Evolutionary conservation across 2,797 vertebrate species (phyloP).

Genomic region (Pseudocheirus occidentalis): DNA sequence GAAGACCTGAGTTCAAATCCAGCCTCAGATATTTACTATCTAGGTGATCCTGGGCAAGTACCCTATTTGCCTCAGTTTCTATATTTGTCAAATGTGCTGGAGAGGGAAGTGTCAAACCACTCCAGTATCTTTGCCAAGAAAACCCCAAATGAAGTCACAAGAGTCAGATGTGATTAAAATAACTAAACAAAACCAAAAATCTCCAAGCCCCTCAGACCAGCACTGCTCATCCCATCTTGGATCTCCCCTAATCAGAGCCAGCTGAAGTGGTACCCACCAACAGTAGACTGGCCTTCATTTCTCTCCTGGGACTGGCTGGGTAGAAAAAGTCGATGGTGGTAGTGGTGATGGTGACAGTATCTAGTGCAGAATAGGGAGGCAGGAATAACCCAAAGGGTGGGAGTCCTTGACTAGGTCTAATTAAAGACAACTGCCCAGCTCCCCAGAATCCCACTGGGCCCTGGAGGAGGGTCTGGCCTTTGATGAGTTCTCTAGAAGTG

Average conservation of each 20-base stretch:
- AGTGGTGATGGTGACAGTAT: neutral
- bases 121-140: neutral
- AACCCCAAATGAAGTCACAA: neutral
- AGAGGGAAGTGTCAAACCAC: neutral
- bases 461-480: neutral
- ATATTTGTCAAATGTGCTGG: neutral
- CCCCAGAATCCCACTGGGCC: neutral
- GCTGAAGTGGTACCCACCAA: neutral
- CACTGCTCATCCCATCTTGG: neutral
- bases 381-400: neutral
- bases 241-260: neutral
- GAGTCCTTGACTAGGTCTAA: neutral
- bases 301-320: neutral
- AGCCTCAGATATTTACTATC: neutral
- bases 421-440: neutral
- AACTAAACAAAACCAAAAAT: neutral
- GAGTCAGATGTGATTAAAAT: neutral
- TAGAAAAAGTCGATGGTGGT: neutral
- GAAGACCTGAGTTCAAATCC: neutral
- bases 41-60: neutral
- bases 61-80: neutral
- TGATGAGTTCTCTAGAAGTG: neutral
- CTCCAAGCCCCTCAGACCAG: neutral
- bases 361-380: neutral
- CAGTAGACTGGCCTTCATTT: neutral